These are phyloP conservation scores for Chaetophractus vellerosus DNA, from an alignment of 2,797 vertebrate genomes.

Conservation along the genomic window DNA sequence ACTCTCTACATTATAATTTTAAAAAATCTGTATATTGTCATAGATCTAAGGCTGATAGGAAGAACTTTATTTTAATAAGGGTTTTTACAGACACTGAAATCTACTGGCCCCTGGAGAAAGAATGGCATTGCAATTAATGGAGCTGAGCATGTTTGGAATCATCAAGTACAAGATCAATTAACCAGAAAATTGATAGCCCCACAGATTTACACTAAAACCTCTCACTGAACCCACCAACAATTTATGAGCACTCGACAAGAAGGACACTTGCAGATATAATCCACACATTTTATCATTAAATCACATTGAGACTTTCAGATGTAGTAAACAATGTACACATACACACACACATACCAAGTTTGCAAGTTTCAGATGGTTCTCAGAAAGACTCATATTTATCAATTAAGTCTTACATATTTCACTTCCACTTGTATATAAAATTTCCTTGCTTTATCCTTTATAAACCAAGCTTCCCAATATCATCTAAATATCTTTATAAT, in stretches of 20 bases:
- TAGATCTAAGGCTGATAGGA: background rate
- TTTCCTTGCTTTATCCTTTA: background rate
- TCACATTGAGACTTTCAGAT: slow-evolving; percentile 22
- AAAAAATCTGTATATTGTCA: background rate
- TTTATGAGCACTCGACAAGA: slow-evolving; percentile 33
- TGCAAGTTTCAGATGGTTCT: background rate
- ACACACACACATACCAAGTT: background rate
- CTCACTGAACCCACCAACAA: slow-evolving; percentile 30
- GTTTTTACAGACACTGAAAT: slow-evolving; percentile 37
- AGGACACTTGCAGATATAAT: slow-evolving; percentile 40
- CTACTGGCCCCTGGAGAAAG: slow-evolving; percentile 23
- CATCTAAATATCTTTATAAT: slow-evolving; percentile 5
- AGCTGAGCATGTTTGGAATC: slow-evolving; percentile 74
- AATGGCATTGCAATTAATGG: slow-evolving; percentile 72
- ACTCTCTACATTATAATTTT: background rate
- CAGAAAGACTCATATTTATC: background rate
- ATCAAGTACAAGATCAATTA: slow-evolving; percentile 75
- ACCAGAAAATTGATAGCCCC: slow-evolving; percentile 65
- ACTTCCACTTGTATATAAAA: background rate
- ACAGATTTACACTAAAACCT: slow-evolving; percentile 56
- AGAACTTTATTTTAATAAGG: background rate
- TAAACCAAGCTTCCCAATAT: background rate
- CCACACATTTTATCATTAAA: slow-evolving; percentile 15
- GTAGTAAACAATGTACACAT: background rate
- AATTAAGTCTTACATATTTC: slow-evolving; percentile 19